Evolutionary conservation across 2,888 invertebrate species (phyloP).

Genomic region (Chaitophorus viminalis): DNA sequence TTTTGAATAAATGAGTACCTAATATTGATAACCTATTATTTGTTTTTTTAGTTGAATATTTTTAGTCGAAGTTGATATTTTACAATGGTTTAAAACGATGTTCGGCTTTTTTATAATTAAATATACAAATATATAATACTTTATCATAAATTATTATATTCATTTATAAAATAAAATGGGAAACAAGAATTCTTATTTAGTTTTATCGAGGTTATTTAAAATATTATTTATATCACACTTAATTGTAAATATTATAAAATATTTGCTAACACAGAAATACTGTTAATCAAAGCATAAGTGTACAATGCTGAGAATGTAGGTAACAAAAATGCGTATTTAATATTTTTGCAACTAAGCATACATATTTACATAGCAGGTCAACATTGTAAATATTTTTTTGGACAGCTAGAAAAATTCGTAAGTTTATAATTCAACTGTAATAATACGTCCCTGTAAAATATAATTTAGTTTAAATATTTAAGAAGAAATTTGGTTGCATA

Average conservation of each 20-base stretch:
- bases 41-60: too few relatives aligned
- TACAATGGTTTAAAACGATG: too few relatives aligned
- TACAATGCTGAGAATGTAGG: neutral
- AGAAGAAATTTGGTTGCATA: too few relatives aligned
- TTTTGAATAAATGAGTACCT: neutral
- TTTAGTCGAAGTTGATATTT: too few relatives aligned
- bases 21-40: too few relatives aligned
- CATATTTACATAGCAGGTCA: neutral
- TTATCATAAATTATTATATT: neutral
- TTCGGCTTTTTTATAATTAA: neutral
- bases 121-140: neutral
- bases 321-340: neutral
- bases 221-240: conserved; percentile 4
- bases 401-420: neutral
- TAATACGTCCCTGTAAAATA: too few relatives aligned
- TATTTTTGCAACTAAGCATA: neutral
- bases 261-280: neutral
- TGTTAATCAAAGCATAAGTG: neutral
- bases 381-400: neutral
- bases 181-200: neutral
- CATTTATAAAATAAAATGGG: neutral
- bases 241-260: conserved; percentile 13
- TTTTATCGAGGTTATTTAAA: neutral
- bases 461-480: too few relatives aligned
- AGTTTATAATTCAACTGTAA: too few relatives aligned